phyloP scores from a whole-genome alignment of 2,888 invertebrate species.

The Lypha dubia region DNA sequence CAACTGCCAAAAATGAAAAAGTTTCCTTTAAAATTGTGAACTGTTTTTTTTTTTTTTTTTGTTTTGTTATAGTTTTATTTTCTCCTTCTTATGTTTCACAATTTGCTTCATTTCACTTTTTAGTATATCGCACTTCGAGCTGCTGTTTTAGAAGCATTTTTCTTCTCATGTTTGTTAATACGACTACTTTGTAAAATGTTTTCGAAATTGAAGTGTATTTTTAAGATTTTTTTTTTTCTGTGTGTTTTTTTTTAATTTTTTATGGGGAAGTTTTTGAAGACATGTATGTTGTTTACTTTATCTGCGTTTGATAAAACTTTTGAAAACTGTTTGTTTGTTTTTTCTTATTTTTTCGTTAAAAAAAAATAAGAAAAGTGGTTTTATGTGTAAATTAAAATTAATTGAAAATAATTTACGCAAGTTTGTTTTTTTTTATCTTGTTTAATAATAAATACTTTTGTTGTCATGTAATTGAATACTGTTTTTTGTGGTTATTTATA shows the following conservation, averaged over 20 bases:
- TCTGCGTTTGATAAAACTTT: conserved; percentile 1
- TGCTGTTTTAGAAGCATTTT: neutral
- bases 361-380: conserved; percentile 60
- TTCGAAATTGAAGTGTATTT: conserved; percentile 33
- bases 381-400: conserved; percentile 68
- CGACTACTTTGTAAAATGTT: conserved; percentile 26
- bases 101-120: conserved; percentile 57
- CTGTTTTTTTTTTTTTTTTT: neutral
- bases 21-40: neutral
- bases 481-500: conserved; percentile 17
- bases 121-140: conserved; percentile 18
- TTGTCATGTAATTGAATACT: neutral
- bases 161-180: neutral
- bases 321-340: too few species aligned
- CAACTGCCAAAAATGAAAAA: neutral
- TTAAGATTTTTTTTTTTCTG: neutral
- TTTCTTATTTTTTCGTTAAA: too few species aligned
- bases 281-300: conserved; percentile 44
- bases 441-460: conserved; percentile 27
- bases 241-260: conserved; percentile 40
- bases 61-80: conserved; percentile 14
- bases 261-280: conserved; percentile 33
- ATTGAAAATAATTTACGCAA: conserved; percentile 65
- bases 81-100: conserved; percentile 13
- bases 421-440: conserved; percentile 25